Percentiles rank a stretch among this genome's conserved stretches.
Evolutionary conservation across 2,797 vertebrate genomes (phyloP).

Genomic region (Microctenopoma steveboyesi): DNA sequence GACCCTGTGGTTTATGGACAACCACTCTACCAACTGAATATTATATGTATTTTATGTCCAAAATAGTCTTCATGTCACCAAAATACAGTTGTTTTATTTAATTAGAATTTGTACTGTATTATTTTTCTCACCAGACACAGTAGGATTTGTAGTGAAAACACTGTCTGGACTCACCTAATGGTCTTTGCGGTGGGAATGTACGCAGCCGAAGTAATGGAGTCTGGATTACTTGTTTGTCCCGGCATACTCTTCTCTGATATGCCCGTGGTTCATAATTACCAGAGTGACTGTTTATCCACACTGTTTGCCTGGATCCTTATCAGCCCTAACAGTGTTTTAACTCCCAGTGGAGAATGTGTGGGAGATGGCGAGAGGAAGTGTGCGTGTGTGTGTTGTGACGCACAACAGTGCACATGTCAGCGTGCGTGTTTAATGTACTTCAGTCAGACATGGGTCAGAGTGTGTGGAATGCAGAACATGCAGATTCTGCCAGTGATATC

Average conservation of each 20-base stretch:
- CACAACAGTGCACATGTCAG: slow-evolving; percentile 56
- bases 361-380: slow-evolving; percentile 75
- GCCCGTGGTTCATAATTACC: slow-evolving; percentile 74
- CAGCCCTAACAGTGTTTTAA: slow-evolving; percentile 80
- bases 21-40: too few species aligned
- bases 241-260: slow-evolving; percentile 67
- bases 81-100: slow-evolving; percentile 3
- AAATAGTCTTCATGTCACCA: not conserved
- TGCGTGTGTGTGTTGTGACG: slow-evolving; percentile 51
- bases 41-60: not conserved
- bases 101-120: not conserved
- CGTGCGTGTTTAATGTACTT: slow-evolving; percentile 64
- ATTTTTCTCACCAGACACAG: not conserved
- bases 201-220: slow-evolving; percentile 64
- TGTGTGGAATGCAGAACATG: slow-evolving; percentile 72
- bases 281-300: slow-evolving; percentile 79
- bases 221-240: slow-evolving; percentile 74
- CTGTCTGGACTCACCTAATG: slow-evolving; percentile 61
- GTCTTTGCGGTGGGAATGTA: slow-evolving; percentile 63
- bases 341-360: slow-evolving; percentile 79
- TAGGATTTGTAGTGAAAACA: slow-evolving; percentile 3
- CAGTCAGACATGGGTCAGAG: slow-evolving; percentile 67
- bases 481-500: slow-evolving; percentile 64
- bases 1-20: too few species aligned
- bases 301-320: slow-evolving; percentile 83